Evolutionary conservation across 2,888 invertebrate genomes (phyloP), one percentile per base, ranked within the genome.

Genomic region (Oligia fasciuncula): DNA sequence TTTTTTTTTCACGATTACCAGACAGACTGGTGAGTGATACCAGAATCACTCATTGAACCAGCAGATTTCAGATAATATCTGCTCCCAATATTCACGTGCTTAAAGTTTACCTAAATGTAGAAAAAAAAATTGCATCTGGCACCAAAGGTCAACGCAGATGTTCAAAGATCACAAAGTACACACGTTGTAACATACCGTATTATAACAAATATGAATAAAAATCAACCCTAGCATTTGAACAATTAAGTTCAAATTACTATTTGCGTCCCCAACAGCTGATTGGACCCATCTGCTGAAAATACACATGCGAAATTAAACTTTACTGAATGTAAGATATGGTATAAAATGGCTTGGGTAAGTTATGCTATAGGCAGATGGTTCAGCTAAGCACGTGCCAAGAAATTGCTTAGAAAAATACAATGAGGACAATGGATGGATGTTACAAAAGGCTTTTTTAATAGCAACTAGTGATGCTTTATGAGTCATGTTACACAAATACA

Each of bases 81-180:
- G 29, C 40, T 79, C 83, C 76, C 72, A 73, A 83, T 81, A 83
- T 82, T 82, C 79, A 87, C 81, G 83, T 73, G 78, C 74, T 54
- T 63, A 69, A 65, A 60, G 57, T 63, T 67, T 29, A 70, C 60
- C 14, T 4, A 71, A 79, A 51, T 57, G 29, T 76, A 57, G 68
- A 70, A 78, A 87, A 88, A 88, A 85, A 86, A 43, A 84, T 11
- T 73, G 68, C 79, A 90, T 82, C 86, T 87, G 87, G 85, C 85
- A 86, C 84, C 85, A 91, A 91, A 91, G 85, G 81, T 84, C 81
- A 89, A 17, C 66, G 78, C 89, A 89, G 90, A 89, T 89, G 90
- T 80, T 71, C 78, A 76, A 54, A 82, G 69, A 83, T 79, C 66
- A 85, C 69, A 78, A 77, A 76, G 74, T 65, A 74, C 46, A 76